phyloP scores from a whole-genome alignment of 1,140 invertebrate species.

The Chionoecetes opilio region DNA sequence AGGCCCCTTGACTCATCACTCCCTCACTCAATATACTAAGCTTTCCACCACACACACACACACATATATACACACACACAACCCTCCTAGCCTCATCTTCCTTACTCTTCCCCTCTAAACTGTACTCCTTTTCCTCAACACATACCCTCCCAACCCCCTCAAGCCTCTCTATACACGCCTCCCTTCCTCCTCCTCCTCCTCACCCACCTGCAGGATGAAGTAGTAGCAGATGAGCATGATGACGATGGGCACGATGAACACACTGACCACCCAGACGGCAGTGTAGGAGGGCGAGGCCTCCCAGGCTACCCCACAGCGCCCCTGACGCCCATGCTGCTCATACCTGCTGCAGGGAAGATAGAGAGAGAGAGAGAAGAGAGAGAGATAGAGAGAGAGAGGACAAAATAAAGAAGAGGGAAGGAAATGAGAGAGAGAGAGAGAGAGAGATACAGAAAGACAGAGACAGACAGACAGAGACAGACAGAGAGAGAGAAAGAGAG shows the following conservation, averaged over 20 bases:
- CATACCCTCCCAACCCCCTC: too few species aligned
- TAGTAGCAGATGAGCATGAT: slow-evolving; percentile 81
- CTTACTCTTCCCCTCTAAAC: background rate
- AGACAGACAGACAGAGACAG: background rate
- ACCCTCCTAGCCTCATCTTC: too few species aligned
- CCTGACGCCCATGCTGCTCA: slow-evolving; percentile 58
- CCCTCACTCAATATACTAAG: too few species aligned
- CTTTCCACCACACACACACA: too few species aligned
- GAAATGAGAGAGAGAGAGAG: too few species aligned
- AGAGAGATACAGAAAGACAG: too few species aligned
- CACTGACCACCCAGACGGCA: slow-evolving; percentile 63
- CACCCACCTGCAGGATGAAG: slow-evolving; percentile 79
- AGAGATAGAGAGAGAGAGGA: too few species aligned
- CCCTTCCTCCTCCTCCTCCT: background rate
- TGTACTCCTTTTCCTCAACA: background rate
- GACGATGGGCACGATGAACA: slow-evolving; percentile 76
- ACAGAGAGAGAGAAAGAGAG: too few species aligned
- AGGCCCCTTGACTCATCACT: too few species aligned
- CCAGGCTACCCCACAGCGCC: slow-evolving; percentile 77
- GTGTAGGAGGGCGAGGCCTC: slow-evolving; percentile 66
- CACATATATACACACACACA: too few species aligned
- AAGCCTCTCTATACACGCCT: background rate
- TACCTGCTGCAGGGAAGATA: slow-evolving; percentile 58
- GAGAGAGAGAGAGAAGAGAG: too few species aligned
- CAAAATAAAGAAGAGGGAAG: too few species aligned